Base-by-base conservation (phyloP, 2,888 invertebrate species). In the Hofmannophila pseudospretella region DNA sequence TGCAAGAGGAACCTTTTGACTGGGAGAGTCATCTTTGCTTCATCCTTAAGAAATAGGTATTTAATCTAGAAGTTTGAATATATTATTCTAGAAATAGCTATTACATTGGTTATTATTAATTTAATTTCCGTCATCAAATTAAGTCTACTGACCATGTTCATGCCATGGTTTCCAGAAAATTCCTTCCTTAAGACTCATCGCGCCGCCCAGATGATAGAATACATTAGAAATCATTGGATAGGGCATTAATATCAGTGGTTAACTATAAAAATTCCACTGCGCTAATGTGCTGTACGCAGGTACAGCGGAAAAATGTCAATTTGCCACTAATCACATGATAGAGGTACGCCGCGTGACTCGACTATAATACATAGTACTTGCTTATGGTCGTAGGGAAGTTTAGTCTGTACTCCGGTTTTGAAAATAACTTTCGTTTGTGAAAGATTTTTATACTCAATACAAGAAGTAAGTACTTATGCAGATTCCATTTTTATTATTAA, bases 261-360 rank as follows among this genome's bases (percentile, higher is more conserved):
- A 23, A 36, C 19, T 32, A 52, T 45, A 63, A 69, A 69, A 54
- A 63, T 68, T 68, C 67, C 69, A 54, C 50, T 53, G 42, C 20
- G 45, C 43, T 54, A 55, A 57, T 58, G 50, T 49, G 44, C 27
- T 40, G 42, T 39, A 42, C 14, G 50, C 54, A 52, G 75, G 42
- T 39, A 42, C 14, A 51, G 54, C 53, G 75, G 76, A 79, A 80
- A 74, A 74, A 69, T 76, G 53, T 45, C 59, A 62, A 70, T 68
- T 67, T 56, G 58, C 56, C 36, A 38, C 34, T 56, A 59, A 61
- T 60, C 42, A 23, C 32, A 41, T 37, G 28, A 38, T 38, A 44
- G 27, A 27, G 11, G 8, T 30, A 10, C 16, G 38, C 26, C 34
- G 34, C 27, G 14, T 34, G 23, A 34, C 26, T 16, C 16, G 13